Evolutionary conservation across 2,113 vertebrate species (phyloP).

Genomic region (Rhinolophus sinicus): DNA sequence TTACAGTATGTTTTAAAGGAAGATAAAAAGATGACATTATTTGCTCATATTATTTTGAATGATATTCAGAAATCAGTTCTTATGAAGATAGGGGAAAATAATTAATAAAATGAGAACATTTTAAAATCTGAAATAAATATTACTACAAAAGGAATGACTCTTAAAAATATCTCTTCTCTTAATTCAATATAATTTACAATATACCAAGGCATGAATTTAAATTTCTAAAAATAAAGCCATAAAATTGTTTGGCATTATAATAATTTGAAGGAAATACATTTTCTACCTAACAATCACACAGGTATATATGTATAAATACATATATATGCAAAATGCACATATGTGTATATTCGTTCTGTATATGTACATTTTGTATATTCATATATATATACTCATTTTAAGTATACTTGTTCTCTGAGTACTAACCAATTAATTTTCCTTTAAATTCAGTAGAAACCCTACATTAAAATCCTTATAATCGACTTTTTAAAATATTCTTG

Average conservation of each 20-base stretch:
- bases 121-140: conserved; percentile 8
- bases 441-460: background rate
- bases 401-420: background rate
- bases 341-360: background rate
- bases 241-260: background rate
- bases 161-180: background rate
- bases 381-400: background rate
- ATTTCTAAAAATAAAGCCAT: background rate
- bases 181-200: background rate
- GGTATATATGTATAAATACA: background rate
- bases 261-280: background rate
- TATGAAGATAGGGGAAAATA: background rate
- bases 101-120: background rate
- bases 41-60: background rate
- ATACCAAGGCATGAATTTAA: background rate
- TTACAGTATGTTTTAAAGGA: background rate
- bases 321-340: background rate
- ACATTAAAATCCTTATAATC: background rate
- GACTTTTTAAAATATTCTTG: background rate
- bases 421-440: background rate
- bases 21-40: background rate
- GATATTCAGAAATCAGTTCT: background rate
- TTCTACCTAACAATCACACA: background rate
- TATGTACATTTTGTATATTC: background rate
- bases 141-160: background rate